Conservation (phyloP, 1,140 invertebrate genomes). For the Neodiprion fabricii region DNA sequence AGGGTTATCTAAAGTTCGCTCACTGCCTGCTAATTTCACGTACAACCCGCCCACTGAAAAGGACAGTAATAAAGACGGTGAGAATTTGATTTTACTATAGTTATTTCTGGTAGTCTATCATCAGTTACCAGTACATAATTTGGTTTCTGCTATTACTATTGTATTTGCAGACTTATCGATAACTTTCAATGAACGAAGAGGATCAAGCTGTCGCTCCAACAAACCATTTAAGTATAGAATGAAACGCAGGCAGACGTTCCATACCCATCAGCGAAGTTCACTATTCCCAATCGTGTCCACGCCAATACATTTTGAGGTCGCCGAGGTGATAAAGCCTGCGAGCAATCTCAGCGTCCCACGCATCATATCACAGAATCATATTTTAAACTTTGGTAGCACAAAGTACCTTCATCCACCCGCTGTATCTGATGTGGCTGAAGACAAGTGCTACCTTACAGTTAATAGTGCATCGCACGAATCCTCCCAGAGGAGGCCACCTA, state of each 20-base stretch:
- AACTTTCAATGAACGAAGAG: conserved; percentile 21
- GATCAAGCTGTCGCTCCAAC: conserved; percentile 33
- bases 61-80: neutral
- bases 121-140: neutral
- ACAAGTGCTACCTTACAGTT: conserved; percentile 41
- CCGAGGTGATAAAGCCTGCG: conserved; percentile 52
- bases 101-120: neutral
- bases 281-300: conserved; percentile 26
- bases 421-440: conserved; percentile 30
- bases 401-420: conserved; percentile 26
- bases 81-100: neutral
- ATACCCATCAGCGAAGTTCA: conserved; percentile 47
- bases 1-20: conserved; percentile 66
- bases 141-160: neutral
- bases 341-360: conserved; percentile 55
- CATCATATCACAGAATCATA: conserved; percentile 46
- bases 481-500: conserved; percentile 19
- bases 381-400: conserved; percentile 26
- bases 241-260: conserved; percentile 57
- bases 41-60: conserved; percentile 66
- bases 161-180: neutral
- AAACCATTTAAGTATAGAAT: conserved; percentile 52
- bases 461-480: conserved; percentile 33
- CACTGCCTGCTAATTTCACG: conserved; percentile 72
- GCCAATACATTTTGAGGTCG: conserved; percentile 54